Percentiles rank a stretch among this genome's conserved stretches.
Conservation (phyloP, 1,140 invertebrate genomes). For the Hyles euphorbiae region DNA sequence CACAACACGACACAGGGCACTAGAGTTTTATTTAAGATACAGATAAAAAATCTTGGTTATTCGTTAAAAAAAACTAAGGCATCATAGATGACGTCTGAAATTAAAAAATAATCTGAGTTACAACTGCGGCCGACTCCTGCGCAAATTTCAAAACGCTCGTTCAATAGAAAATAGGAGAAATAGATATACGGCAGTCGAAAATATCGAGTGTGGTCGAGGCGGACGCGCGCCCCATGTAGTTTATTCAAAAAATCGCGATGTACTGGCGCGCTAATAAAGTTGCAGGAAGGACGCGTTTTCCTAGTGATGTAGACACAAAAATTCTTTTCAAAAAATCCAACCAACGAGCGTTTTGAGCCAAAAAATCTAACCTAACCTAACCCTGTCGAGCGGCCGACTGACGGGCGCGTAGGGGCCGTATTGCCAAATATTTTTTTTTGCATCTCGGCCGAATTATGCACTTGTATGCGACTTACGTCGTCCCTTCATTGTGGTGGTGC, state of each 20-base stretch:
- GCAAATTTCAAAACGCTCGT: conserved; percentile 47
- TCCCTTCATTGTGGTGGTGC: conserved; percentile 73
- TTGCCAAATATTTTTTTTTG: conserved; percentile 76
- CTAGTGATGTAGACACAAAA: conserved; percentile 54
- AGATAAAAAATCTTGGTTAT: conserved; percentile 48
- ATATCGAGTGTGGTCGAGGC: conserved; percentile 27
- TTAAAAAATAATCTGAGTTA: conserved; percentile 37
- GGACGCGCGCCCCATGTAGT: conserved; percentile 43
- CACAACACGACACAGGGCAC: conserved; percentile 71
- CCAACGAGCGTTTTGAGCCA: conserved; percentile 71
- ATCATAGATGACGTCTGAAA: conserved; percentile 45
- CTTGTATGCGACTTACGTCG: conserved; percentile 74
- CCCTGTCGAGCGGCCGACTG: conserved; percentile 72
- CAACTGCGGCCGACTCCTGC: conserved; percentile 42
- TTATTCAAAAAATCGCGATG: conserved; percentile 64
- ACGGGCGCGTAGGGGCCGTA: conserved; percentile 72
- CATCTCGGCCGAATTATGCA: conserved; percentile 76
- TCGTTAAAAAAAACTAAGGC: conserved; percentile 36
- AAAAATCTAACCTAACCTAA: conserved; percentile 76
- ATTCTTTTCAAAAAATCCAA: conserved; percentile 63
- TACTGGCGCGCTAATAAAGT: conserved; percentile 53
- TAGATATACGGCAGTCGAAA: conserved; percentile 6
- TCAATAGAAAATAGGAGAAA: conserved; percentile 29
- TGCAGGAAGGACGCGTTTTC: conserved; percentile 51
- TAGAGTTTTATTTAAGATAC: conserved; percentile 51